These are phyloP conservation scores for Leptura quadrifasciata DNA, from an alignment of 2,888 invertebrate genomes.

Conservation along the genomic window DNA sequence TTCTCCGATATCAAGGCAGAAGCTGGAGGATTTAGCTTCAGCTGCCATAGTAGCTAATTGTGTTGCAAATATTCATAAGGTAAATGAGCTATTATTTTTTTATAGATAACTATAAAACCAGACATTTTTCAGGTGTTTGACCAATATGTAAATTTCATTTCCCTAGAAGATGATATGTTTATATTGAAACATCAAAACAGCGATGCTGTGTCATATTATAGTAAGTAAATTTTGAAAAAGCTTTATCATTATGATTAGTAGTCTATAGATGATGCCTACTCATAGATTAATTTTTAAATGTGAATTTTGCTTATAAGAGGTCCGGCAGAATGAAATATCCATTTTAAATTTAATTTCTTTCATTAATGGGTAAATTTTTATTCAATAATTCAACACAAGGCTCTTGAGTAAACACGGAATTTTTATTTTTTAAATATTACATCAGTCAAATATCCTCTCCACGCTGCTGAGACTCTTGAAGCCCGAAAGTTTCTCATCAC, in stretches of 20 bases:
- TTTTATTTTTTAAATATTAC: too few relatives aligned
- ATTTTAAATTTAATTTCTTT: too few relatives aligned
- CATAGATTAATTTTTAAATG: too few relatives aligned
- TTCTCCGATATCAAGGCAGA: slow-evolving; percentile 93
- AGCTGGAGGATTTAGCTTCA: slow-evolving; percentile 95
- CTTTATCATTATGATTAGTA: not conserved
- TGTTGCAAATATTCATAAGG: slow-evolving; percentile 94
- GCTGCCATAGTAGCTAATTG: slow-evolving; percentile 93
- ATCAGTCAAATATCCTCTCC: too few relatives aligned
- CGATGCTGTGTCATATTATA: slow-evolving; percentile 93
- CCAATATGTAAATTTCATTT: slow-evolving; percentile 98
- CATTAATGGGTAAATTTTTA: too few relatives aligned
- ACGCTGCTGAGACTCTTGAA: too few relatives aligned
- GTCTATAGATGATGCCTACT: too few relatives aligned
- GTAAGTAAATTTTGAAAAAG: slow-evolving; percentile 73
- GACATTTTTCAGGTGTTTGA: slow-evolving; percentile 84
- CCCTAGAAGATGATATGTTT: slow-evolving; percentile 98
- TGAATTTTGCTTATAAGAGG: too few relatives aligned
- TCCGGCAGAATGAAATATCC: too few relatives aligned
- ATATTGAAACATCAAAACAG: slow-evolving; percentile 94
- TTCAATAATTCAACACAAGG: too few relatives aligned
- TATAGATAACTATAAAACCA: not conserved
- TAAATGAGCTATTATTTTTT: slow-evolving; percentile 62
- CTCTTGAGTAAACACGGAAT: too few relatives aligned
- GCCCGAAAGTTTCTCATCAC: too few relatives aligned